Evolutionary conservation across 2,113 vertebrate species (phyloP).

Genomic region (Natator depressus): DNA sequence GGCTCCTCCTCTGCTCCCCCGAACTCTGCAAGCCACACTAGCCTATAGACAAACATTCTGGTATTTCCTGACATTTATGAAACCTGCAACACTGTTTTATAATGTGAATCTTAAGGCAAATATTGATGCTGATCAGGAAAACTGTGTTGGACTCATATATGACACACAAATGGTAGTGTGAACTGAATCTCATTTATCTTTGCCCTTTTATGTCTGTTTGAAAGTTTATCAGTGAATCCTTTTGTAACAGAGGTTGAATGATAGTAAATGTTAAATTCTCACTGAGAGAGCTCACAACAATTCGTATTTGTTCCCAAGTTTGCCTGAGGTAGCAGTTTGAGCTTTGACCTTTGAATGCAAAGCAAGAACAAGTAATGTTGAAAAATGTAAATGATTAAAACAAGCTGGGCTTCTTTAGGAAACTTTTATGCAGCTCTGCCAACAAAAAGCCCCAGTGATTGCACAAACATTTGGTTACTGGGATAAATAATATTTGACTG

Average conservation of each 20-base stretch:
- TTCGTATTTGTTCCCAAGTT: slow-evolving; percentile 71
- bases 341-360: slow-evolving; percentile 81
- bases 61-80: rapidly evolving
- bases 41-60: not conserved
- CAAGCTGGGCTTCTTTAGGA: slow-evolving; percentile 30
- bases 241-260: not conserved
- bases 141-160: rapidly evolving
- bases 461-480: slow-evolving; percentile 21
- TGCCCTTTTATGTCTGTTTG: not conserved
- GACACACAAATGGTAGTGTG: rapidly evolving
- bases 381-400: slow-evolving; percentile 60
- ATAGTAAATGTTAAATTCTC: not conserved
- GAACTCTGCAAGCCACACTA: not conserved
- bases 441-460: slow-evolving; percentile 13
- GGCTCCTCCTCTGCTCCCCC: not conserved
- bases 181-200: not conserved
- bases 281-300: slow-evolving; percentile 65
- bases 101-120: not conserved
- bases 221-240: not conserved
- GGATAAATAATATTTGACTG: slow-evolving; percentile 22
- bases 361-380: slow-evolving; percentile 70
- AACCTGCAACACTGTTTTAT: not conserved
- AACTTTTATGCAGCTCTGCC: slow-evolving; percentile 36
- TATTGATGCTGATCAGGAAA: not conserved
- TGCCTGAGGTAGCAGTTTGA: slow-evolving; percentile 72